Conservation (phyloP, 1,140 invertebrate genomes). For the Diabrotica undecimpunctata region DNA sequence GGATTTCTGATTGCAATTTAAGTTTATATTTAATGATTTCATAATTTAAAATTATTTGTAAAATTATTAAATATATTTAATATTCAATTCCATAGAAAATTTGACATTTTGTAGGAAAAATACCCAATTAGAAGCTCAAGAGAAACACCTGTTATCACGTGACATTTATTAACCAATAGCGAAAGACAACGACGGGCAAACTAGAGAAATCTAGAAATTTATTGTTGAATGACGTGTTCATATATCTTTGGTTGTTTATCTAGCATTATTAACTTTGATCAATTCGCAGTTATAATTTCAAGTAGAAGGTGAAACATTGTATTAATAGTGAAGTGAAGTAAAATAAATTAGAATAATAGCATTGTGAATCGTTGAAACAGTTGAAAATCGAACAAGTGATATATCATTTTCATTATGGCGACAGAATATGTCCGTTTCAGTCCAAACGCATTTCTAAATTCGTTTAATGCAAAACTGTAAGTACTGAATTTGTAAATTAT, state of each 20-base stretch:
- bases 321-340: slow-evolving; percentile 13
- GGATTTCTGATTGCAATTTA: no score
- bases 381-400: slow-evolving; percentile 31
- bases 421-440: slow-evolving; percentile 32
- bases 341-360: neutral
- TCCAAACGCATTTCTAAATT: slow-evolving; percentile 40
- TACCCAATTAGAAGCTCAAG: neutral
- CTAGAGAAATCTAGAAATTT: slow-evolving; percentile 15
- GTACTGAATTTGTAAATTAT: slow-evolving; percentile 26
- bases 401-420: slow-evolving; percentile 39
- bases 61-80: no score
- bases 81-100: no score
- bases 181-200: neutral
- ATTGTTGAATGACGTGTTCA: slow-evolving; percentile 30
- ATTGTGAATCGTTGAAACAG: slow-evolving; percentile 23
- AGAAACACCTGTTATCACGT: slow-evolving; percentile 4
- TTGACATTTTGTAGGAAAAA: no score
- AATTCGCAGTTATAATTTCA: neutral
- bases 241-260: slow-evolving; percentile 8
- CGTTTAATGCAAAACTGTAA: slow-evolving; percentile 46
- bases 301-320: neutral
- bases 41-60: no score
- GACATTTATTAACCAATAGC: neutral
- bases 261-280: neutral
- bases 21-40: no score